These are phyloP conservation scores for Trissoscelio sp. DNA, from an alignment of 2,888 invertebrate species.

Conservation along the genomic window DNA sequence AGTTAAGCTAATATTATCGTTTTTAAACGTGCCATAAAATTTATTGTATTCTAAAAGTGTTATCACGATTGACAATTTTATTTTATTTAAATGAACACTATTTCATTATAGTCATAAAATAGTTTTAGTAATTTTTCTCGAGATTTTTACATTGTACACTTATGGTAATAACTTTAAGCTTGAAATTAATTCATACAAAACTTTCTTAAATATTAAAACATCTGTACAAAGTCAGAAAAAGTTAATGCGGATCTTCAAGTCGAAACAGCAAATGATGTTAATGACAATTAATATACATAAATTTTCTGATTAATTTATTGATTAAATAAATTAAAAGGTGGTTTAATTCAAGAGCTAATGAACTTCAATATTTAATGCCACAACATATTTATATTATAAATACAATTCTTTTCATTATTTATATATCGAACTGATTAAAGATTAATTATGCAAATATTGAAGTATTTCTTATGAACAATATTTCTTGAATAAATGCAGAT, in stretches of 20 bases:
- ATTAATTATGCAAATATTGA: neutral
- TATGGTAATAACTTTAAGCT: too few relatives aligned
- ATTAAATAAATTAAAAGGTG: constrained; percentile 8
- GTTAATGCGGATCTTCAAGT: constrained; percentile 11
- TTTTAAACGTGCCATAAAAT: constrained; percentile 43
- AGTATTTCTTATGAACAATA: too few relatives aligned
- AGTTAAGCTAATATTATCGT: constrained; percentile 50
- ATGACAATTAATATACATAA: neutral
- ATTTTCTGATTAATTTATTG: neutral
- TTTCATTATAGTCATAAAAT: constrained; percentile 4
- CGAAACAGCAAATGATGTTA: neutral
- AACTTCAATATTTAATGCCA: neutral
- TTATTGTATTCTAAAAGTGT: constrained; percentile 20
- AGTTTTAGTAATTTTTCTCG: neutral
- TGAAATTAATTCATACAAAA: neutral
- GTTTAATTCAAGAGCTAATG: neutral
- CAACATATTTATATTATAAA: constrained; percentile 3
- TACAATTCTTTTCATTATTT: neutral
- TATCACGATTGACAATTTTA: constrained; percentile 46
- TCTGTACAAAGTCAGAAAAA: constrained; percentile 21
- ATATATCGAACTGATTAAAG: neutral
- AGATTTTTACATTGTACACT: too few relatives aligned
- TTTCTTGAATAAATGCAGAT: too few relatives aligned
- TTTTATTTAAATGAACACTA: neutral
- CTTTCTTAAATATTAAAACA: constrained; percentile 38